Evolutionary conservation across 1,140 invertebrate species (phyloP), one percentile per base, ranked within the genome.

Genomic region (Cotesia vestalis): DNA sequence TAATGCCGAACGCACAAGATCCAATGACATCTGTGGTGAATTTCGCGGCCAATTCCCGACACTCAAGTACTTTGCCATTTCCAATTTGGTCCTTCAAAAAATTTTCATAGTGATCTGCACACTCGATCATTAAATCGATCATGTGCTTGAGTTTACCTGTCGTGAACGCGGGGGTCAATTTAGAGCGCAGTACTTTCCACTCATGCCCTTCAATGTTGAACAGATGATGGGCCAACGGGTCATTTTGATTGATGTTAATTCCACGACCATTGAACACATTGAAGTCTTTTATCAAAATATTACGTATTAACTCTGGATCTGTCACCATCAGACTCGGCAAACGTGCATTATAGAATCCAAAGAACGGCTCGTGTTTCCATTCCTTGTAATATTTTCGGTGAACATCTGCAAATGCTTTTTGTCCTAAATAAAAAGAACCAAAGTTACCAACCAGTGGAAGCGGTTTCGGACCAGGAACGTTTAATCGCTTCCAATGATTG

Each of bases 271-370:
- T 73, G 51, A 91, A 91, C 34, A 84, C 76, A 46, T 84, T 77
- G 59, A 90, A 91, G 74, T 91, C 89, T 75, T 89, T 90, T 2
- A 89, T 85, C 27, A 92, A 70, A 2, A 93, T 85, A 17, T 86
- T 78, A 75, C 90, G 91, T 0, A 91, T 85, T 0, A 93, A 76
- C 4, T 90, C 88, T 34, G 90, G 81, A 77, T 92, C 89, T 8
- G 88, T 83, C 1, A 90, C 59, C 0, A 90, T 75, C 4, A 90
- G 71, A 4, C 83, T 78, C 0, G 90, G 89, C 2, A 86, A 84
- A 2, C 40, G 76, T 70, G 80, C 78, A 61, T 77, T 77, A 35
- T 78, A 87, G 0, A 84, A 61, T 12, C 85, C 85, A 5, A 84
- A 12, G 40, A 71, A 78, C 12, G 78, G 76, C n/a, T 73, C 62